These are phyloP conservation scores for Eueides isabella DNA, from an alignment of 1,140 invertebrate species.

Conservation along the genomic window DNA sequence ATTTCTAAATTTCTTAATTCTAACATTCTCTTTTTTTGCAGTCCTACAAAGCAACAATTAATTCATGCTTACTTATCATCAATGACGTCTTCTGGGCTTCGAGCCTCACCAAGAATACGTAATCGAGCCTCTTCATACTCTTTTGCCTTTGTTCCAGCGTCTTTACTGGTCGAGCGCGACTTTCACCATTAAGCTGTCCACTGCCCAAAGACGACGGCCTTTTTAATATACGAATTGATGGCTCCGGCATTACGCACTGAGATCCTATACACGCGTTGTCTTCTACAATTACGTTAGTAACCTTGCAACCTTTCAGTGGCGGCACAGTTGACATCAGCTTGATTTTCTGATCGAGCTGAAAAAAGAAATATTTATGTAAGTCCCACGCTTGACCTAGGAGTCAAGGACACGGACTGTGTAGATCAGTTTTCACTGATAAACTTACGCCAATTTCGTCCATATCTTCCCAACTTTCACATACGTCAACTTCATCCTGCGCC, in stretches of 20 bases:
- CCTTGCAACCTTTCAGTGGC: slow-evolving; percentile 77
- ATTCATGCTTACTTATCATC: slow-evolving; percentile 83
- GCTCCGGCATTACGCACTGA: slow-evolving; percentile 84
- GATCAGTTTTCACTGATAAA: slow-evolving; percentile 56
- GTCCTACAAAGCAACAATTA: background rate
- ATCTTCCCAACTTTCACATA: slow-evolving; percentile 91
- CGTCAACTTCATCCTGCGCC: slow-evolving; percentile 81
- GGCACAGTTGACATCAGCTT: slow-evolving; percentile 74
- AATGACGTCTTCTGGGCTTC: slow-evolving; percentile 87
- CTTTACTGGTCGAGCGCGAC: slow-evolving; percentile 87
- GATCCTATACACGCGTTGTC: slow-evolving; percentile 80
- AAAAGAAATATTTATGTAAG: slow-evolving; percentile 53
- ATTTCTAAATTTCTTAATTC: too few relatives aligned
- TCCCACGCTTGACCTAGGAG: slow-evolving; percentile 11
- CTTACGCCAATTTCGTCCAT: slow-evolving; percentile 87
- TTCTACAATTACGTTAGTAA: slow-evolving; percentile 75
- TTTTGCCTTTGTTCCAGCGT: slow-evolving; percentile 92
- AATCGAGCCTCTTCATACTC: slow-evolving; percentile 93
- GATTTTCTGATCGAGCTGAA: slow-evolving; percentile 77
- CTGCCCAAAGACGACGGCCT: slow-evolving; percentile 83
- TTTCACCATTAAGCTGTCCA: slow-evolving; percentile 83
- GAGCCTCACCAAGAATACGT: slow-evolving; percentile 91
- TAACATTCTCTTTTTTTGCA: slow-evolving; percentile 12
- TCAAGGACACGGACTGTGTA: slow-evolving; percentile 30
- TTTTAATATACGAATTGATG: slow-evolving; percentile 92